phyloP scores from a whole-genome alignment of 2,113 vertebrate genomes.

The Cynocephalus volans region DNA sequence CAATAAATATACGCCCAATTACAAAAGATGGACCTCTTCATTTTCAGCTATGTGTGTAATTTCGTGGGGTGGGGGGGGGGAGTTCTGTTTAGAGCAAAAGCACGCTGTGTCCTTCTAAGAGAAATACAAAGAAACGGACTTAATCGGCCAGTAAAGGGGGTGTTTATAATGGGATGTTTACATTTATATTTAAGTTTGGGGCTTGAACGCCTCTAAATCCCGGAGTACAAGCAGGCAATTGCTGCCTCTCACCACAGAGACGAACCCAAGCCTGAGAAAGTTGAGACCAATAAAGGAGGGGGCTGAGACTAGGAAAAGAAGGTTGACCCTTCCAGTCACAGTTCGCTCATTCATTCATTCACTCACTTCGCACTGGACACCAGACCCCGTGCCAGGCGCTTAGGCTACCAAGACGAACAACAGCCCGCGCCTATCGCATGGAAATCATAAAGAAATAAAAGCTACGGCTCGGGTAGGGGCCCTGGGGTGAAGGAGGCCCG shows the following conservation, averaged over 20 bases:
- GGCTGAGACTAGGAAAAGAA: background rate
- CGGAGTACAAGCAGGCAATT: background rate
- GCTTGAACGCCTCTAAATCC: background rate
- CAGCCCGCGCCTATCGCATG: accelerated
- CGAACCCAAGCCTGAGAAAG: background rate
- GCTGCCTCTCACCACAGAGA: background rate
- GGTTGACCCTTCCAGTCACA: background rate
- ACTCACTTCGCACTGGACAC: background rate
- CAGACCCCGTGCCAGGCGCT: background rate
- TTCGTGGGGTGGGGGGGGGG: background rate
- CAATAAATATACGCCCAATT: background rate
- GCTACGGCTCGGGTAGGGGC: background rate
- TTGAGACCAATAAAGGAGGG: background rate
- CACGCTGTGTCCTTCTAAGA: background rate
- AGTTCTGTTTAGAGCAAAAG: background rate
- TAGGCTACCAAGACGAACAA: background rate
- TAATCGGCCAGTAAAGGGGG: background rate
- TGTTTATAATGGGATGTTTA: background rate
- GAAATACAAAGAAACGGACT: background rate
- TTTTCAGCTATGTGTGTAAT: background rate
- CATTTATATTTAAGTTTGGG: background rate
- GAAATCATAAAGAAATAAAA: background rate
- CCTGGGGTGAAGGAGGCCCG: background rate
- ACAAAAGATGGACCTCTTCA: background rate
- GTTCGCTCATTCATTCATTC: background rate